These are phyloP conservation scores for Myoxocephalus aenaeus DNA, from an alignment of 2,797 vertebrate species.

Conservation along the genomic window DNA sequence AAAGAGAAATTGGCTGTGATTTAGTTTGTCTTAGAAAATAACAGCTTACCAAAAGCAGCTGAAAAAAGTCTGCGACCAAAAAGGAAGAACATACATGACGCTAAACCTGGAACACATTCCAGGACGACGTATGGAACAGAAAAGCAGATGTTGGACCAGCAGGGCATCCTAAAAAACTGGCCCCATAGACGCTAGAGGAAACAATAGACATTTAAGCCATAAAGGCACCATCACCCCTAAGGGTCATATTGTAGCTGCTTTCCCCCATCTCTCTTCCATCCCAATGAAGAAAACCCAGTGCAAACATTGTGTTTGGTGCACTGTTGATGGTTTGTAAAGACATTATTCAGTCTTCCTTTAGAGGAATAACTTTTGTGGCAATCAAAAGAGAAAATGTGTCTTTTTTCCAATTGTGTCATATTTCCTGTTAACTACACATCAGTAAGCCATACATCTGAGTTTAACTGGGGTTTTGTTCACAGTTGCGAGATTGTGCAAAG, in stretches of 20 bases:
- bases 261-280: constrained; percentile 11
- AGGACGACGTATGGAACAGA: constrained; percentile 32
- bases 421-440: constrained; percentile 10
- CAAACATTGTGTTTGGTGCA: neutral
- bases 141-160: constrained; percentile 53
- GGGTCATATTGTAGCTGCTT: constrained; percentile 22
- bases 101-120: constrained; percentile 39
- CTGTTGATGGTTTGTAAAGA: constrained; percentile 2
- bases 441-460: constrained; percentile 3
- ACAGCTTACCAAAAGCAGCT: constrained; percentile 27
- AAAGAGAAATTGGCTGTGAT: constrained; percentile 29
- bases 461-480: neutral
- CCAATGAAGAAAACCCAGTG: constrained; percentile 8
- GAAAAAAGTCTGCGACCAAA: constrained; percentile 23
- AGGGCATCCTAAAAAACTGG: constrained; percentile 48
- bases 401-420: neutral
- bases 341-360: neutral
- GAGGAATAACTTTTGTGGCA: constrained; percentile 10
- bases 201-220: constrained; percentile 42
- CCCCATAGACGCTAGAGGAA: constrained; percentile 26
- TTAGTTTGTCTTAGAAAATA: constrained; percentile 43
- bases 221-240: constrained; percentile 26
- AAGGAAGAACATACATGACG: constrained; percentile 25
- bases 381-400: constrained; percentile 4
- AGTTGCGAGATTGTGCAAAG: constrained; percentile 4